phyloP scores from a whole-genome alignment of 2,888 invertebrate species.

The Erannis defoliaria region DNA sequence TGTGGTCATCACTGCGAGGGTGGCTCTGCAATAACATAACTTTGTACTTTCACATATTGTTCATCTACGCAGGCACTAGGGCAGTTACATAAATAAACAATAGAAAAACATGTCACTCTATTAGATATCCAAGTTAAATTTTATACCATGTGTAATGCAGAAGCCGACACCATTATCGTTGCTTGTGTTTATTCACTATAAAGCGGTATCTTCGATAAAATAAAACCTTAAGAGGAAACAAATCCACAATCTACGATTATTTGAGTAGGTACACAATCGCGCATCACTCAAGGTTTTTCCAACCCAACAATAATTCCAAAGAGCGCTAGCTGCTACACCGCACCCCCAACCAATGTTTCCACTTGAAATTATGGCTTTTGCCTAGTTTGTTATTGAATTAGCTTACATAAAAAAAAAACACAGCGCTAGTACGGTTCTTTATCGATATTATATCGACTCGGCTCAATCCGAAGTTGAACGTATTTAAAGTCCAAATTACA shows the following conservation, averaged over 20 bases:
- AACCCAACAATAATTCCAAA: conserved; percentile 54
- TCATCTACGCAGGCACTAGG: conserved; percentile 57
- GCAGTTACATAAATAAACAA: conserved; percentile 79
- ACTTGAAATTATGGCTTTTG: too few species aligned
- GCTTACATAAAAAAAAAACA: too few species aligned
- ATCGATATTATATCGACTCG: too few species aligned
- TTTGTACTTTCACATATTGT: conserved; percentile 64
- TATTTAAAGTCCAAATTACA: too few species aligned
- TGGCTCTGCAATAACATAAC: conserved; percentile 71
- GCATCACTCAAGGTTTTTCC: conserved; percentile 66
- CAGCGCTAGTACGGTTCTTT: too few species aligned
- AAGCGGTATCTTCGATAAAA: not conserved
- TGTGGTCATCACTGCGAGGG: conserved; percentile 64
- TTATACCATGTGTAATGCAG: conserved; percentile 56
- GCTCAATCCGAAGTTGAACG: too few species aligned
- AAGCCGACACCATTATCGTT: conserved; percentile 14
- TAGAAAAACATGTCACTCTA: conserved; percentile 53
- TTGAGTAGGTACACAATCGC: conserved; percentile 51
- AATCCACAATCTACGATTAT: conserved; percentile 52
- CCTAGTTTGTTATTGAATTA: too few species aligned
- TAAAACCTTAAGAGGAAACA: conserved; percentile 32
- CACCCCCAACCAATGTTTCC: conserved; percentile 40
- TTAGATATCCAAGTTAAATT: conserved; percentile 29
- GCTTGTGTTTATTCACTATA: not conserved
- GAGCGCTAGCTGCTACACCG: conserved; percentile 50